Evolutionary conservation across 1,140 invertebrate species (phyloP), one percentile per base, ranked within the genome.

Genomic region (Triops cancriformis): DNA sequence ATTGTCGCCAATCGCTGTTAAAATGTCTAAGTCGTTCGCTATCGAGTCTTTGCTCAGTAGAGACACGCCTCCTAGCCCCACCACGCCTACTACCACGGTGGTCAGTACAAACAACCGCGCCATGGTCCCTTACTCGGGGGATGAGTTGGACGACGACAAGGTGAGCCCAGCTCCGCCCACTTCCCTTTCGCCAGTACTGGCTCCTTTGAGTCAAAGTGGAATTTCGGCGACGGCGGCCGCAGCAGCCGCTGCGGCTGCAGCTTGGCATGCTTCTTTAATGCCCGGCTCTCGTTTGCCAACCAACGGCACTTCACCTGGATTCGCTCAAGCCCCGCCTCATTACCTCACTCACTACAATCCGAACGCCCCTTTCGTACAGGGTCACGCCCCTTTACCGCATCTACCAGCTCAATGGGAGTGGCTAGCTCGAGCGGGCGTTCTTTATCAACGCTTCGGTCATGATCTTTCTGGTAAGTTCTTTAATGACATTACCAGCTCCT

Each of bases 171-270:
- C 23, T 64, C 51, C 51, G n/a, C 51, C 51, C 51, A 64, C 51
- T 64, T 64, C 51, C 18, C 10, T 64, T 6, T 64, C 51, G 51
- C 51, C 51, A 3, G 51, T 64, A 64, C 14, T 14, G 51, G 51
- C 23, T 6, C 23, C 51, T 23, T 23, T 64, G 7, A 18, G 51
- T 18, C 51, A 64, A 14, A 18, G 80, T 41, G 80, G 80, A 73
- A 80, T 80, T 78, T 37, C 85, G 86, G 81, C 86, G 84, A 80
- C 85, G 83, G 80, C 85, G 82, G 80, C 85, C 83, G 81, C 80
- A 73, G 81, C 80, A 73, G 79, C 82, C 79, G 82, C 82, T 80
- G 84, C 83, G 79, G 83, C 83, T 76, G 84, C 82, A 64, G 51
- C 51, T 23, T 64, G 51, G 51, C 51, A 64, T 64, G 51, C 51